Evolutionary conservation across 2,888 invertebrate species (phyloP).

Genomic region (Crematogaster levior): DNA sequence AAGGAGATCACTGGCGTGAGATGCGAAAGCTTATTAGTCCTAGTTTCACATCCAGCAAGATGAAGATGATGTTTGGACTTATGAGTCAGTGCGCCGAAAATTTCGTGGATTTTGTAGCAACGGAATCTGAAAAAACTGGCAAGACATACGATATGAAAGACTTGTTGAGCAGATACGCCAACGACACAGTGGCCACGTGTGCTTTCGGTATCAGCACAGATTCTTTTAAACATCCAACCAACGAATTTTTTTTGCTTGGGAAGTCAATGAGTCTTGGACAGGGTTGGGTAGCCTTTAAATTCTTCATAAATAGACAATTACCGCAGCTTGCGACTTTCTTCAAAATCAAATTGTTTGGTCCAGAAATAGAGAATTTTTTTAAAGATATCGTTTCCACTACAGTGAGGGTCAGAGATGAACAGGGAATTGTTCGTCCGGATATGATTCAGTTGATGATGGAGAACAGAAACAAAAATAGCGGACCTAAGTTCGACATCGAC

Average conservation of each 20-base stretch:
- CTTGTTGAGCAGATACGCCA: too few relatives aligned
- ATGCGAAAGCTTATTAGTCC: not conserved
- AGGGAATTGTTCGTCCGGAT: too few relatives aligned
- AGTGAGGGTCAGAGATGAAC: slow-evolving; percentile 69
- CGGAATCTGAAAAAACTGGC: too few relatives aligned
- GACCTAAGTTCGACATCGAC: slow-evolving; percentile 65
- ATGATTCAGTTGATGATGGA: slow-evolving; percentile 88
- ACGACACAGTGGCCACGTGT: too few relatives aligned
- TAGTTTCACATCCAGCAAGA: not conserved
- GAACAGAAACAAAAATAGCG: slow-evolving; percentile 69
- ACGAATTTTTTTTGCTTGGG: slow-evolving; percentile 55
- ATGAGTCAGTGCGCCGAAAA: too few relatives aligned
- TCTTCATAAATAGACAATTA: not conserved
- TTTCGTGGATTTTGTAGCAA: too few relatives aligned
- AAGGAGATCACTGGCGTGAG: not conserved
- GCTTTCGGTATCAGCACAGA: slow-evolving; percentile 77
- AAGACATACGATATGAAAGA: too few relatives aligned
- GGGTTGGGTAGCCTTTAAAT: not conserved
- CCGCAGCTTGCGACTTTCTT: not conserved
- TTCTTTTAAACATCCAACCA: slow-evolving; percentile 75
- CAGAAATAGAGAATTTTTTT: slow-evolving; percentile 1
- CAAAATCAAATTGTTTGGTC: not conserved
- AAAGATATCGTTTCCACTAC: slow-evolving; percentile 39
- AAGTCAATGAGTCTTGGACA: not conserved
- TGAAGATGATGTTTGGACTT: not conserved